A percentile compares a stretch with the other conserved stretches of the same genome.
Evolutionary conservation across 2,113 vertebrate species (phyloP).

Genomic region (Polypterus bichir): DNA sequence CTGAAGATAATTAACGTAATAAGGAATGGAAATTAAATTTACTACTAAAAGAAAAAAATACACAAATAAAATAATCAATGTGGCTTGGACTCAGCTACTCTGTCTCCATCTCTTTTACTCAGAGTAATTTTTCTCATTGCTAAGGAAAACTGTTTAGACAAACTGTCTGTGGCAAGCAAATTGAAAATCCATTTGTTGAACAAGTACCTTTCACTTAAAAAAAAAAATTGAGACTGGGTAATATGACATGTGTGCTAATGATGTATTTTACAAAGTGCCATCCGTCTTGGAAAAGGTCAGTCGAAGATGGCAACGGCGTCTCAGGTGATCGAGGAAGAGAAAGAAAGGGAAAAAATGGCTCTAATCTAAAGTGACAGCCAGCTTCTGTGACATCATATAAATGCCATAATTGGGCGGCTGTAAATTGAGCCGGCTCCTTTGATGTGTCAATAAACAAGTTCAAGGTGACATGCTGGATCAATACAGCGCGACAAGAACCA

Average conservation of each 20-base stretch:
- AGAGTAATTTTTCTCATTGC: conserved; percentile 4
- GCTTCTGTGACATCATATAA: conserved; percentile 91
- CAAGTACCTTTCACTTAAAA: conserved; percentile 56
- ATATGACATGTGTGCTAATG: conserved; percentile 67
- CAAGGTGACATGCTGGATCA: conserved; percentile 97
- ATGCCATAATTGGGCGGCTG: conserved; percentile 96
- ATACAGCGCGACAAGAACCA: conserved; percentile 93
- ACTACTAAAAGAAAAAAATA: too few relatives aligned
- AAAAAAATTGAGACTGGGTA: conserved; percentile 44
- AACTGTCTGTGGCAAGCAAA: conserved; percentile 24
- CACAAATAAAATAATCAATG: conserved; percentile 1
- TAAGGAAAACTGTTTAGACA: conserved; percentile 24
- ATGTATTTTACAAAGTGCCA: conserved; percentile 66
- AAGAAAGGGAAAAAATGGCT: conserved; percentile 43
- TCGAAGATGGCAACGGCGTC: conserved; percentile 53
- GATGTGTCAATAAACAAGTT: conserved; percentile 99
- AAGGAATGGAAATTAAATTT: too few relatives aligned
- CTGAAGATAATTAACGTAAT: too few relatives aligned
- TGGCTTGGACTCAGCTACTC: conserved; percentile 5
- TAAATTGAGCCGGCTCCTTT: conserved; percentile 83
- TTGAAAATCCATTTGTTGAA: conserved; percentile 60
- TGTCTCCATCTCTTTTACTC: conserved; percentile 15
- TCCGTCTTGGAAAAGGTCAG: conserved; percentile 74
- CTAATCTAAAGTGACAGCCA: conserved; percentile 64
- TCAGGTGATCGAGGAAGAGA: conserved; percentile 45